Conservation (phyloP, 2,797 vertebrate species). For the Ateles fusciceps region DNA sequence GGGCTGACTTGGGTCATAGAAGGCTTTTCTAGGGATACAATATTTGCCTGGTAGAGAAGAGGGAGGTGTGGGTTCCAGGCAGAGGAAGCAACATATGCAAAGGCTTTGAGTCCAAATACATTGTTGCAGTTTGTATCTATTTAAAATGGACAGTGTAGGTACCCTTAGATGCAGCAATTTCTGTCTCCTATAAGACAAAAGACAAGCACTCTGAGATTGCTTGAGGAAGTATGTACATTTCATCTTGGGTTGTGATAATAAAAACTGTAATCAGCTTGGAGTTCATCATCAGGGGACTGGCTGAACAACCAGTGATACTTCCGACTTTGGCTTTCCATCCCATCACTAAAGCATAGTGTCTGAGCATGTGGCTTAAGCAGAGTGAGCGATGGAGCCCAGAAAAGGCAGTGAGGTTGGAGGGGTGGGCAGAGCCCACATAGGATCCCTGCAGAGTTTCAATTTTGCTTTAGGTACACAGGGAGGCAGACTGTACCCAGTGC, state of each 20-base stretch:
- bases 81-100: neutral
- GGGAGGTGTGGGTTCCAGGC: neutral
- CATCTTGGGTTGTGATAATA: neutral
- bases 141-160: neutral
- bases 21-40: neutral
- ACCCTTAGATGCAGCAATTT: neutral
- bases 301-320: neutral
- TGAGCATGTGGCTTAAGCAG: neutral
- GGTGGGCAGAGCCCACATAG: neutral
- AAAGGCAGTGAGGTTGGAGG: neutral
- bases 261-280: neutral
- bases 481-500: neutral
- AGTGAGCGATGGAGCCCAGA: fast-evolving
- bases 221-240: neutral
- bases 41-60: neutral
- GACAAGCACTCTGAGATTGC: neutral
- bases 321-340: neutral
- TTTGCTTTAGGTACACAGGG: neutral
- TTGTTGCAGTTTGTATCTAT: neutral
- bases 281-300: neutral
- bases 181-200: neutral
- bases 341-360: neutral
- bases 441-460: neutral
- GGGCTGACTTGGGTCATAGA: neutral
- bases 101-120: neutral